phyloP scores from a whole-genome alignment of 2,113 vertebrate genomes.

The Melanostigma gelatinosum region DNA sequence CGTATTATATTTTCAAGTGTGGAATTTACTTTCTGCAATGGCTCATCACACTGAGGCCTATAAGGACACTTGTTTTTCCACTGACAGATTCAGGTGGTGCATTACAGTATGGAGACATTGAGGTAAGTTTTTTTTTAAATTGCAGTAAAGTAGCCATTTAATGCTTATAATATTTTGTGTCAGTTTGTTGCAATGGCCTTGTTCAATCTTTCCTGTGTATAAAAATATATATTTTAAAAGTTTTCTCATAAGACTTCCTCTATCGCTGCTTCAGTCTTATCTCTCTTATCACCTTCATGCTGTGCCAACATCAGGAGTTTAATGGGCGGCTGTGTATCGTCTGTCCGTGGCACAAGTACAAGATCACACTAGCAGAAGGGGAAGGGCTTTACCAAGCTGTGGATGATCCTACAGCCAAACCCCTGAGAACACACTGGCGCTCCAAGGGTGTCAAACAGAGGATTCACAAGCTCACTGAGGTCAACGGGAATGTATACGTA shows the following conservation, averaged over 20 bases:
- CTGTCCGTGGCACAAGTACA: conserved; percentile 96
- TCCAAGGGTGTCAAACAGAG: conserved; percentile 95
- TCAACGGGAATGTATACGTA: conserved; percentile 86
- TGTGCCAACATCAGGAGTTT: conserved; percentile 84
- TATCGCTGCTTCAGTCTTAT: background rate
- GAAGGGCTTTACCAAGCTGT: conserved; percentile 91
- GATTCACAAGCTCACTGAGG: conserved; percentile 86
- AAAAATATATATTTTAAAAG: background rate
- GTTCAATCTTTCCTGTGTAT: background rate
- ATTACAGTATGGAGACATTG: conserved; percentile 90
- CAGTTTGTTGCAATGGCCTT: background rate
- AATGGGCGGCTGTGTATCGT: conserved; percentile 88
- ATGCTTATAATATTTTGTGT: background rate
- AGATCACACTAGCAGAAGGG: conserved; percentile 91
- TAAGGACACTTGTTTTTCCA: conserved; percentile 10
- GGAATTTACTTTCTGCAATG: background rate
- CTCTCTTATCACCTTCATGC: background rate
- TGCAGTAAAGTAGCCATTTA: background rate
- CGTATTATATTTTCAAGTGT: background rate
- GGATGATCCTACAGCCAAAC: conserved; percentile 84
- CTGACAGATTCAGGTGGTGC: conserved; percentile 92
- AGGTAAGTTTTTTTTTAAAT: conserved; percentile 79
- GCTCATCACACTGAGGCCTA: background rate
- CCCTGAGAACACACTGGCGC: conserved; percentile 86
- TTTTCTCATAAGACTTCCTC: background rate